These are phyloP conservation scores for Pomatostomus ruficeps DNA, from an alignment of 2,113 vertebrate genomes.

Conservation along the genomic window DNA sequence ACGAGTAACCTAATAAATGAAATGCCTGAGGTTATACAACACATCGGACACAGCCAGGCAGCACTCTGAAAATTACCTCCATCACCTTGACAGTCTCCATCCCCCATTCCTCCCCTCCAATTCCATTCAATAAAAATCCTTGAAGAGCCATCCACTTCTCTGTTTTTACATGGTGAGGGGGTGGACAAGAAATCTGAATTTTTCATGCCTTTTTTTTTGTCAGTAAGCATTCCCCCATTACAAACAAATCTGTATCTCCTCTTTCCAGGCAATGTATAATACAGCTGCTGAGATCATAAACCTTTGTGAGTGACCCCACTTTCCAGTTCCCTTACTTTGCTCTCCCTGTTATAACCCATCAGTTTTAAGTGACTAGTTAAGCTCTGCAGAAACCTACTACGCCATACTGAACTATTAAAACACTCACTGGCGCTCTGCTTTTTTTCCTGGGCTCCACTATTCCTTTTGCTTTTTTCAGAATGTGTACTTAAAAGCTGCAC, in stretches of 20 bases:
- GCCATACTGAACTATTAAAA: neutral
- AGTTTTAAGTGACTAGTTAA: neutral
- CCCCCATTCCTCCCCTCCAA: accelerated
- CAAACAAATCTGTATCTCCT: neutral
- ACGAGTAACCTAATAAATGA: neutral
- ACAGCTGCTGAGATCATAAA: neutral
- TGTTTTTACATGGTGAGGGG: neutral
- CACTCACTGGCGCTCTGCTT: neutral
- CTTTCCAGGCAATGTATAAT: neutral
- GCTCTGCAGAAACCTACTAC: neutral
- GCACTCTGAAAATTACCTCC: neutral
- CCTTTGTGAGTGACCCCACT: neutral
- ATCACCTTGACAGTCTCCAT: neutral
- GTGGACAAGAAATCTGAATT: neutral
- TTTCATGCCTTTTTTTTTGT: neutral
- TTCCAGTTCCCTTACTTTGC: neutral
- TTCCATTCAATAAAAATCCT: neutral
- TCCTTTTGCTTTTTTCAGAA: neutral
- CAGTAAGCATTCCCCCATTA: neutral
- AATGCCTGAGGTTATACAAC: conserved; percentile 11
- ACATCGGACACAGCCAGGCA: neutral
- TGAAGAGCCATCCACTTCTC: neutral
- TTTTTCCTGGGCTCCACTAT: neutral
- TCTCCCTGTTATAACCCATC: neutral
- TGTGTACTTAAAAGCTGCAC: neutral